Evolutionary conservation across 1,140 invertebrate species (phyloP).

Genomic region (Eulimnadia texana): DNA sequence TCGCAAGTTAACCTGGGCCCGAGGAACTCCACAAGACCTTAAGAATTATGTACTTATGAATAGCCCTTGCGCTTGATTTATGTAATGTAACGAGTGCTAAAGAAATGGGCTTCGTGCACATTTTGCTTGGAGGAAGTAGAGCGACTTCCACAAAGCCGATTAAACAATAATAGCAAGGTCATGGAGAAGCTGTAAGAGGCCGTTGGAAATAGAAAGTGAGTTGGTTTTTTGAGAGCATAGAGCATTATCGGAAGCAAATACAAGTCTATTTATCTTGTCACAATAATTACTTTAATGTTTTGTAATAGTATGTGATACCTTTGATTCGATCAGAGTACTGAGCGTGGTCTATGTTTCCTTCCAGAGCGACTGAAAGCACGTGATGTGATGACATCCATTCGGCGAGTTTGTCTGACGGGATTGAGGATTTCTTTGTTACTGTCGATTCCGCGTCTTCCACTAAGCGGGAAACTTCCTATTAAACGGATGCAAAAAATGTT

Average conservation of each 20-base stretch:
- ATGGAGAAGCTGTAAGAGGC: neutral
- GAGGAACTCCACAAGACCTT: slow-evolving; percentile 32
- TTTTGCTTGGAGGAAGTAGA: too few species aligned
- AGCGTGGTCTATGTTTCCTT: slow-evolving; percentile 40
- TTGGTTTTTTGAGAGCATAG: neutral
- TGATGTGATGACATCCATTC: slow-evolving; percentile 36
- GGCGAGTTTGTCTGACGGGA: slow-evolving; percentile 30
- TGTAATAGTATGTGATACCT: too few species aligned
- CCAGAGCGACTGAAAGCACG: slow-evolving; percentile 36
- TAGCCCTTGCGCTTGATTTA: too few species aligned
- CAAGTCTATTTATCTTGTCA: too few species aligned
- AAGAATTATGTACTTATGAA: too few species aligned
- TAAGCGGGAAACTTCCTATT: slow-evolving; percentile 29
- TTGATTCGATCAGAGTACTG: slow-evolving; percentile 41
- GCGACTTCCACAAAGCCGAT: too few species aligned
- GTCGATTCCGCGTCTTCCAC: slow-evolving; percentile 32
- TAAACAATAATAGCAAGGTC: neutral
- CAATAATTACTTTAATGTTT: too few species aligned
- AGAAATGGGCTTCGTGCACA: too few species aligned
- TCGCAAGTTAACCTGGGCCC: slow-evolving; percentile 34
- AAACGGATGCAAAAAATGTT: neutral
- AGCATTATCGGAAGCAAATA: too few species aligned
- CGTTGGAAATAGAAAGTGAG: neutral
- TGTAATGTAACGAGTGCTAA: too few species aligned
- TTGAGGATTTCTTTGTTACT: slow-evolving; percentile 27